Evolutionary conservation across 2,888 invertebrate genomes (phyloP).

Genomic region (Pharmacophagus antenor): DNA sequence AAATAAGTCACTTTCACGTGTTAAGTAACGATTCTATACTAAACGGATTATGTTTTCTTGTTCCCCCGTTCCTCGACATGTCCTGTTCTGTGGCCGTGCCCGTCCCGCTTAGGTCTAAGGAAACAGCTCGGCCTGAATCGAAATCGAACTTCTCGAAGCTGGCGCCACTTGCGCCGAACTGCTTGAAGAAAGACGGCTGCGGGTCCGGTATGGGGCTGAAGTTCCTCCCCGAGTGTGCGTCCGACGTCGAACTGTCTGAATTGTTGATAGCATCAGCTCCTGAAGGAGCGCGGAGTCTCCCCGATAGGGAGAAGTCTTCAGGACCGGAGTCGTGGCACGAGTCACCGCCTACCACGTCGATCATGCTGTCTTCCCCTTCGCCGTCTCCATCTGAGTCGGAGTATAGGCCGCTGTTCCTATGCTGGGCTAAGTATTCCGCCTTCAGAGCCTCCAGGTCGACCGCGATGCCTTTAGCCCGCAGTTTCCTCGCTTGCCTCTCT

Average conservation of each 20-base stretch:
- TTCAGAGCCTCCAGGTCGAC: slow-evolving; percentile 92
- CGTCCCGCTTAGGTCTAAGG: slow-evolving; percentile 71
- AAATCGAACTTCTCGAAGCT: slow-evolving; percentile 77
- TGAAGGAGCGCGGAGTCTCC: slow-evolving; percentile 80
- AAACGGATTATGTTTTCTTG: slow-evolving; percentile 89
- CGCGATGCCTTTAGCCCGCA: slow-evolving; percentile 93
- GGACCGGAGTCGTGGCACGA: slow-evolving; percentile 85
- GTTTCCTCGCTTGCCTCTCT: slow-evolving; percentile 94
- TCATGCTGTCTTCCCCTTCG: slow-evolving; percentile 86
- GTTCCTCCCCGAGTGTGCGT: slow-evolving; percentile 69
- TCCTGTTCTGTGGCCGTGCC: slow-evolving; percentile 70
- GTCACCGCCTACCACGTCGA: slow-evolving; percentile 92
- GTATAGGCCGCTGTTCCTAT: slow-evolving; percentile 82
- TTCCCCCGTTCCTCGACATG: slow-evolving; percentile 77
- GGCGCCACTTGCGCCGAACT: slow-evolving; percentile 60
- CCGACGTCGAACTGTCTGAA: slow-evolving; percentile 79
- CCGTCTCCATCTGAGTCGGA: slow-evolving; percentile 81
- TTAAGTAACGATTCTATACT: slow-evolving; percentile 93
- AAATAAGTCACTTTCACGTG: slow-evolving; percentile 79
- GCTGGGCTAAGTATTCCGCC: slow-evolving; percentile 91
- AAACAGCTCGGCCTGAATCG: slow-evolving; percentile 73
- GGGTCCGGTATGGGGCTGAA: slow-evolving; percentile 74
- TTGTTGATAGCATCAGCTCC: slow-evolving; percentile 81
- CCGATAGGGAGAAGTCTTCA: slow-evolving; percentile 83
- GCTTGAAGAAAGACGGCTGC: slow-evolving; percentile 71